Evolutionary conservation across 2,113 vertebrate species (phyloP).

Genomic region (Bos javanicus): DNA sequence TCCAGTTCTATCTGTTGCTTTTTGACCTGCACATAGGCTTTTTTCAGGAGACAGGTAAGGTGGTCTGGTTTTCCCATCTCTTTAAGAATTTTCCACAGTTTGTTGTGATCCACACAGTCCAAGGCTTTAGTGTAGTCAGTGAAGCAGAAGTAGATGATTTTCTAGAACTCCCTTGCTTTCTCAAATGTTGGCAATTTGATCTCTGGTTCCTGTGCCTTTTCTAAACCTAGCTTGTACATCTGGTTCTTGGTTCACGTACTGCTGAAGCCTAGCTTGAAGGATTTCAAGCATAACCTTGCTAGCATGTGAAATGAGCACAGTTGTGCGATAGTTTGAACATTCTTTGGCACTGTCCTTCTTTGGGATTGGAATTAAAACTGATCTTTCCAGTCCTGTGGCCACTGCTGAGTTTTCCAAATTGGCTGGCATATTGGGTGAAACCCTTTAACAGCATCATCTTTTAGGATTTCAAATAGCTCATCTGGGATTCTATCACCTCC

Average conservation of each 20-base stretch:
- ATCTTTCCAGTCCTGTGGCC: neutral
- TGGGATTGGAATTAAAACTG: neutral
- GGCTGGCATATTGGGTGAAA: neutral
- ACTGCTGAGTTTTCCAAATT: neutral
- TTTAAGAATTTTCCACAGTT: neutral
- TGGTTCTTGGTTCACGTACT: neutral
- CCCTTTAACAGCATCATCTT: neutral
- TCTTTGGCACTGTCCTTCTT: neutral
- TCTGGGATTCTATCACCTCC: neutral
- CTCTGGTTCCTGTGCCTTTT: neutral
- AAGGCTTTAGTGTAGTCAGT: neutral
- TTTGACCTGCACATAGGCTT: neutral
- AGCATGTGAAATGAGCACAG: neutral
- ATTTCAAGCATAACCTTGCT: neutral
- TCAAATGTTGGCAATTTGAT: neutral
- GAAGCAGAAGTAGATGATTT: neutral
- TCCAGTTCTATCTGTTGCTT: neutral
- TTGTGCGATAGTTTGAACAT: neutral
- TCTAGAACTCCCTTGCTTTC: neutral
- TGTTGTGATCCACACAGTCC: neutral
- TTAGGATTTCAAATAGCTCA: neutral
- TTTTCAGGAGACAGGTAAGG: neutral
- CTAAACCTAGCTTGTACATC: neutral
- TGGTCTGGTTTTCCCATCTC: neutral
- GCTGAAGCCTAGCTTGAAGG: neutral